Percentiles rank a stretch among this genome's conserved stretches.
Conservation (phyloP, 2,888 invertebrate genomes). For the Pachydiplax longipennis region DNA sequence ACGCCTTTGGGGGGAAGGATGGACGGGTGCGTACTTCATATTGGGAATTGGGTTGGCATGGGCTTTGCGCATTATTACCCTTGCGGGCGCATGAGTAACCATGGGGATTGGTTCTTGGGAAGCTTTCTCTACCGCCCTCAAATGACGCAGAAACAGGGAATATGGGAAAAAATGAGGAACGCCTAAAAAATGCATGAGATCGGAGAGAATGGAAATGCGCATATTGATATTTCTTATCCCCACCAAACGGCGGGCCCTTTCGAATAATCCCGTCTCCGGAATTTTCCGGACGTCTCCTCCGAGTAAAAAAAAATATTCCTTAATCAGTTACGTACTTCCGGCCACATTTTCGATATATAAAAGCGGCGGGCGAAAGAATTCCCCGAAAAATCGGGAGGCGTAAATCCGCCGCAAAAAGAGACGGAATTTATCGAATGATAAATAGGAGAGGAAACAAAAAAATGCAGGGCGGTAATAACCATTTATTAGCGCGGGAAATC, state of each 20-base stretch:
- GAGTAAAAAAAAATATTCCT: not conserved
- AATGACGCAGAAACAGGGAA: not conserved
- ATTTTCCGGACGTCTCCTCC: not conserved
- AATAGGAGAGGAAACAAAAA: constrained; percentile 27
- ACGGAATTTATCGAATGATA: constrained; percentile 23
- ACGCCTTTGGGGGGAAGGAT: not conserved
- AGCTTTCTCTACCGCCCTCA: not conserved
- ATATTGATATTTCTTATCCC: not conserved
- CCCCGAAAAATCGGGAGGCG: not conserved
- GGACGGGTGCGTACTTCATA: not conserved
- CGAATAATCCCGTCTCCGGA: not conserved
- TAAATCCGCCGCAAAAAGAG: not conserved
- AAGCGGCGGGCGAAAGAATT: not conserved
- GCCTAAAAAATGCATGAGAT: not conserved
- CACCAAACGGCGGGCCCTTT: not conserved
- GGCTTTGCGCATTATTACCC: constrained; percentile 11
- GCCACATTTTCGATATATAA: not conserved
- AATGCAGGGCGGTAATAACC: constrained; percentile 37
- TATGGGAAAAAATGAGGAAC: not conserved
- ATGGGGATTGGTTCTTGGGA: constrained; percentile 5
- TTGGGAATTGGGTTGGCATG: not conserved
- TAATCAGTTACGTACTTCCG: not conserved
- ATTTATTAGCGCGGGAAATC: constrained; percentile 28
- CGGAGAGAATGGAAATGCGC: not conserved
- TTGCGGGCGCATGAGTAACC: constrained; percentile 2